Evolutionary conservation across 2,113 vertebrate genomes (phyloP).

Genomic region (Phalacrocorax brasilianus): DNA sequence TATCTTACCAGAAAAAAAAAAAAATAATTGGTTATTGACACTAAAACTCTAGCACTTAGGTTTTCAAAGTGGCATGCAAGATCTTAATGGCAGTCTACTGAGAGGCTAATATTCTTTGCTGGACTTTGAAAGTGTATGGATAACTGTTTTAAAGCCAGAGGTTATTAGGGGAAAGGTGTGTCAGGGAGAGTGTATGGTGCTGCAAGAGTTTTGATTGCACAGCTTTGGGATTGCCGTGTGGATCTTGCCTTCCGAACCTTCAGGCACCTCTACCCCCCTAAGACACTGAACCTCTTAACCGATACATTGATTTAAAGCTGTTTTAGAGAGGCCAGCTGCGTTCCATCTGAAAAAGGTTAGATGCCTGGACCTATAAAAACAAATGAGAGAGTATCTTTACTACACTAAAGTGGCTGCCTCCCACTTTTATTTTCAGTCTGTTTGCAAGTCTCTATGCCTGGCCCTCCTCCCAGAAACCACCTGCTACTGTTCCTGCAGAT

Average conservation of each 20-base stretch:
- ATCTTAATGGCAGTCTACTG: conserved; percentile 14
- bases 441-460: not conserved
- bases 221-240: conserved; percentile 4
- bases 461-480: not conserved
- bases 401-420: not conserved
- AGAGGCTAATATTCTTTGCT: not conserved
- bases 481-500: not conserved
- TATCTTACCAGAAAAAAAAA: not conserved
- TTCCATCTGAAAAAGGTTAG: conserved; percentile 34
- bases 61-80: not conserved
- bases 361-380: conserved; percentile 29
- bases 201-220: conserved; percentile 16
- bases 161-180: conserved; percentile 33
- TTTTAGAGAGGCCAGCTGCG: conserved; percentile 1
- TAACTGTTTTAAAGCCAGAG: conserved; percentile 36
- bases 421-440: not conserved
- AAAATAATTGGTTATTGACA: not conserved
- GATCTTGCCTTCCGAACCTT: conserved; percentile 30
- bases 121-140: conserved; percentile 30
- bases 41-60: not conserved
- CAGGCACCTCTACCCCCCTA: not conserved
- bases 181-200: not conserved
- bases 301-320: conserved; percentile 37
- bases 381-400: not conserved
- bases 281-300: conserved; percentile 44